These are phyloP conservation scores for Propithecus coquereli DNA, from an alignment of 2,113 vertebrate genomes.

Conservation along the genomic window DNA sequence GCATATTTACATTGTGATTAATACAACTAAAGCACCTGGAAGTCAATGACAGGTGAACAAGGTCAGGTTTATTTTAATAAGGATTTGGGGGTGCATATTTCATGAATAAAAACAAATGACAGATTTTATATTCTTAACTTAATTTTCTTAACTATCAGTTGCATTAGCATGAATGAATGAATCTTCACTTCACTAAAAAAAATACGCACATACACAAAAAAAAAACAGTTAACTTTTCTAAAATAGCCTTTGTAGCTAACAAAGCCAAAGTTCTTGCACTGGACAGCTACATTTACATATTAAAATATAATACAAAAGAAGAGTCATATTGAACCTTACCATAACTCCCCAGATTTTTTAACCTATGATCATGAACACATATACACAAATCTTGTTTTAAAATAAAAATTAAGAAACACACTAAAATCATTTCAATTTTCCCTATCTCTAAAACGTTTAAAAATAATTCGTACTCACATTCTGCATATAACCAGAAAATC, in stretches of 20 bases:
- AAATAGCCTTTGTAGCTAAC: background rate
- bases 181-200: background rate
- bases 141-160: background rate
- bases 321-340: background rate
- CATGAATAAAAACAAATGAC: conserved; percentile 8
- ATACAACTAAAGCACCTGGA: background rate
- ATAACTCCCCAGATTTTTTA: conserved; percentile 15
- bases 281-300: background rate
- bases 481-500: conserved; percentile 99
- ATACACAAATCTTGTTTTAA: background rate
- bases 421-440: conserved; percentile 21
- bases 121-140: background rate
- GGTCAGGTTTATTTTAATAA: conserved; percentile 14
- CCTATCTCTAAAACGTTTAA: conserved; percentile 26
- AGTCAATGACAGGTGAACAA: background rate
- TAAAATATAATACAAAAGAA: conserved; percentile 42
- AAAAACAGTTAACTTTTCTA: background rate
- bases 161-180: background rate
- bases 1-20: conserved; percentile 1
- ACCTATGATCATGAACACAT: background rate
- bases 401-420: conserved; percentile 1
- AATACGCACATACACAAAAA: background rate
- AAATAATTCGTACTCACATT: conserved; percentile 87
- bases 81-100: background rate
- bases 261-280: background rate